Conservation (phyloP, 2,888 invertebrate species). For the Odontothrips loti region DNA sequence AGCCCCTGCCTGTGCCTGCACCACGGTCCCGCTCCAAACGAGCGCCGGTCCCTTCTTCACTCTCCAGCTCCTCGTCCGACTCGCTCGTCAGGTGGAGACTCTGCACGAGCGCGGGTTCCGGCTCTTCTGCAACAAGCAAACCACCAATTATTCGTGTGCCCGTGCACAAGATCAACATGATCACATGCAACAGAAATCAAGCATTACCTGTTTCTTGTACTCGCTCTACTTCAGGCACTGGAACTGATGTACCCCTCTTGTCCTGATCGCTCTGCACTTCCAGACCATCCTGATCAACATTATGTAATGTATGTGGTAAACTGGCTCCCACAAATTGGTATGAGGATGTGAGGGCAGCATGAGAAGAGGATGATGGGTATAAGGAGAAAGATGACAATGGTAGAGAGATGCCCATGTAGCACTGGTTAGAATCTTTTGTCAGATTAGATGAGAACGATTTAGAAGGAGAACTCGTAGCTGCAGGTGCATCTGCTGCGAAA, state of each 20-base stretch:
- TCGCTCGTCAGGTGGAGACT: constrained; percentile 34
- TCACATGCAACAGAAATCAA: too few relatives aligned
- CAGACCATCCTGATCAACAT: constrained; percentile 37
- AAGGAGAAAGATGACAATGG: constrained; percentile 46
- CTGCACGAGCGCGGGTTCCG: not conserved
- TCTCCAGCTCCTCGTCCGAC: constrained; percentile 28
- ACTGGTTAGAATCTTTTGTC: constrained; percentile 34
- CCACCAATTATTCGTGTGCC: too few relatives aligned
- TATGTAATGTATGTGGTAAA: constrained; percentile 24
- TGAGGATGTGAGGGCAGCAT: not conserved
- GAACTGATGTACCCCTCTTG: not conserved
- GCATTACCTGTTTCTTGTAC: constrained; percentile 35
- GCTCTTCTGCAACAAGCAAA: too few relatives aligned
- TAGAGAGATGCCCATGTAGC: constrained; percentile 70
- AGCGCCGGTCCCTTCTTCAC: constrained; percentile 33
- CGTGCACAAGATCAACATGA: too few relatives aligned
- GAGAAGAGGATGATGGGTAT: not conserved
- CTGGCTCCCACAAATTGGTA: not conserved
- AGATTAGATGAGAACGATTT: not conserved
- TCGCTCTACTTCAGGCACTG: constrained; percentile 32
- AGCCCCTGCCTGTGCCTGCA: not conserved
- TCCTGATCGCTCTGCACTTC: not conserved
- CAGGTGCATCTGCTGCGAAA: not conserved
- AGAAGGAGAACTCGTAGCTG: not conserved
- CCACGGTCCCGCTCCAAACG: too few relatives aligned